These are phyloP conservation scores for Notamacropus eugenii DNA, from an alignment of 2,797 vertebrate genomes.

Conservation along the genomic window DNA sequence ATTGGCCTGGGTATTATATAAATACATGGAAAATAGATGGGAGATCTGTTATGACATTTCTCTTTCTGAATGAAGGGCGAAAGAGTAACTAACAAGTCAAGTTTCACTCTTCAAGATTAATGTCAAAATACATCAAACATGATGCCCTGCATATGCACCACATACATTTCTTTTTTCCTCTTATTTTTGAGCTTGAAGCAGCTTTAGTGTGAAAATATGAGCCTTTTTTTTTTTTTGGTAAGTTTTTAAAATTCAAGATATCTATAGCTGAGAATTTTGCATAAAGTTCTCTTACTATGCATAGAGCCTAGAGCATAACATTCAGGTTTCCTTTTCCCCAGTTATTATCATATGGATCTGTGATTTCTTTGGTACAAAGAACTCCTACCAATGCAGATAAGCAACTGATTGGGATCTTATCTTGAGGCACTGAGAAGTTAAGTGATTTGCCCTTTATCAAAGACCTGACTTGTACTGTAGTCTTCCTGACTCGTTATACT, in stretches of 20 bases:
- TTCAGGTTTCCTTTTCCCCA: neutral
- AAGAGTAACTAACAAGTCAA: neutral
- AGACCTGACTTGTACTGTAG: neutral
- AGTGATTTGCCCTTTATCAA: neutral
- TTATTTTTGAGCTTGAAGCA: constrained; percentile 45
- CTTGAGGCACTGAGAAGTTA: neutral
- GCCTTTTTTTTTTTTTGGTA: constrained; percentile 50
- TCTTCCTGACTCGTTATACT: neutral
- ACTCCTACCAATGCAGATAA: neutral
- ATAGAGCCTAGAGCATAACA: neutral
- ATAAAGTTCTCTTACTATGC: neutral
- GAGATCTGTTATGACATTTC: constrained; percentile 22
- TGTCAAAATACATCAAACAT: constrained; percentile 60
- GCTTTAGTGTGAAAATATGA: constrained; percentile 47
- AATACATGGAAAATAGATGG: constrained; percentile 29
- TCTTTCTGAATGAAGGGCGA: constrained; percentile 49
- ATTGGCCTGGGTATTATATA: constrained; percentile 32
- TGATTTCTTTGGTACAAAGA: neutral
- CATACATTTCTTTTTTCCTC: constrained; percentile 39
- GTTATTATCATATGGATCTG: neutral
- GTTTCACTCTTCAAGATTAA: neutral
- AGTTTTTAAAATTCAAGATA: constrained; percentile 22
- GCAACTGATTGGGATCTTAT: neutral
- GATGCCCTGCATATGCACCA: neutral
- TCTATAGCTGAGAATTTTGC: constrained; percentile 4